Conservation (phyloP, 92 coral and sea anemone genomes). For the Phenganax marumi region DNA sequence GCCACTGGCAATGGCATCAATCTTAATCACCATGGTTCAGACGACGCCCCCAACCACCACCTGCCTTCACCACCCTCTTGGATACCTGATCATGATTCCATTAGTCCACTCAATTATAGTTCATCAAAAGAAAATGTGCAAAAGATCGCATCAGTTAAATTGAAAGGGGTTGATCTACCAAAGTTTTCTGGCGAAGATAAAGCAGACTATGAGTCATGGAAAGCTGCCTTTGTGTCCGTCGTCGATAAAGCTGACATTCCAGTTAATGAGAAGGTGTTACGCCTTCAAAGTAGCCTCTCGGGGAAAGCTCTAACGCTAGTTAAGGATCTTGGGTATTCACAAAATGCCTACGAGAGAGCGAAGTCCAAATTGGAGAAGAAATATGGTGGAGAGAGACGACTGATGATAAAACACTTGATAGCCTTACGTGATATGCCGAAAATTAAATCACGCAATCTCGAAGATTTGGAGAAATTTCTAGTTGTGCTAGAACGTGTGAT, state of each 20-base stretch:
- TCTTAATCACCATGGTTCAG: neutral
- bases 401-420: slow-evolving; percentile 33
- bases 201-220: slow-evolving; percentile 56
- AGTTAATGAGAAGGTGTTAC: slow-evolving; percentile 49
- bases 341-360: slow-evolving; percentile 27
- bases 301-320: slow-evolving; percentile 2
- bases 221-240: slow-evolving; percentile 54
- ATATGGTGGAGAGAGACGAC: slow-evolving; percentile 44
- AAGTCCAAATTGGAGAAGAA: slow-evolving; percentile 36
- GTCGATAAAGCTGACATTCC: slow-evolving; percentile 46
- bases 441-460: slow-evolving; percentile 29
- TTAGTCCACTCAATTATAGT: neutral
- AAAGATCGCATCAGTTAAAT: slow-evolving; percentile 1
- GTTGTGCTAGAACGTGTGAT: slow-evolving; percentile 26
- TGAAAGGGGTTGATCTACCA: slow-evolving; percentile 59
- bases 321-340: slow-evolving; percentile 24
- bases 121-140: neutral
- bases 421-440: slow-evolving; percentile 37
- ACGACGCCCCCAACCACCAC: neutral
- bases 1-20: neutral
- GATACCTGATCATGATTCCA: neutral
- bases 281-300: slow-evolving; percentile 12
- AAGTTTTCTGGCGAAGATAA: slow-evolving; percentile 51
- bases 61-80: neutral
- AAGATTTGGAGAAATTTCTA: slow-evolving; percentile 25